Percentiles rank a stretch among this genome's conserved stretches.
Conservation (phyloP, 2,797 vertebrate species). For the Sylvilagus floridanus region DNA sequence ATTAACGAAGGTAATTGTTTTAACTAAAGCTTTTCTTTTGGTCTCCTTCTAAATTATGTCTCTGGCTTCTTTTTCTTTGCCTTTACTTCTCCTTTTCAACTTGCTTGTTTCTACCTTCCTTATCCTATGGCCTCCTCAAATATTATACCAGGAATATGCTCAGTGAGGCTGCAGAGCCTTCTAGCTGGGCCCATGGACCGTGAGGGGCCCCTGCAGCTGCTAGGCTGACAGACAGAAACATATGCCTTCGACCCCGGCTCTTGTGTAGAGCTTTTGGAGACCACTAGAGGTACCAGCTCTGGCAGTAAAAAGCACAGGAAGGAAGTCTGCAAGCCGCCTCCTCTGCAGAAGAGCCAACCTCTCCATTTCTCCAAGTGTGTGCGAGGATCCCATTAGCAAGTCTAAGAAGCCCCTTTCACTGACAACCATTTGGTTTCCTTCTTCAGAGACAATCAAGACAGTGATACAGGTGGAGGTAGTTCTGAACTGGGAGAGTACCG, state of each 20-base stretch:
- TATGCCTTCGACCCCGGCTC: neutral
- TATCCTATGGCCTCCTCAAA: neutral
- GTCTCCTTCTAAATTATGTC: conserved; percentile 15
- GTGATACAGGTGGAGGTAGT: neutral
- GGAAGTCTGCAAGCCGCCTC: neutral
- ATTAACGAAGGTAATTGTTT: conserved; percentile 22
- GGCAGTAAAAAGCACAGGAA: neutral
- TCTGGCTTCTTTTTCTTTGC: conserved; percentile 47
- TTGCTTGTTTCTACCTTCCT: conserved; percentile 23
- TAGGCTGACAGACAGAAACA: neutral
- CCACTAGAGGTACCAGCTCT: neutral
- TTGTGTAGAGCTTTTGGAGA: neutral
- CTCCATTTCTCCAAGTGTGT: neutral
- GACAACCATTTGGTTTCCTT: conserved; percentile 25
- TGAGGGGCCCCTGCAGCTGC: neutral
- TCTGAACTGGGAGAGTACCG: neutral
- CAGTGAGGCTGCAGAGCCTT: neutral
- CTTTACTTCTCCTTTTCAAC: neutral
- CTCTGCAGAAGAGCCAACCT: neutral
- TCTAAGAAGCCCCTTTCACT: neutral
- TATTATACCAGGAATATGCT: neutral
- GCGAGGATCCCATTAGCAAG: neutral
- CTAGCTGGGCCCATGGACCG: neutral
- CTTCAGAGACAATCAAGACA: neutral
- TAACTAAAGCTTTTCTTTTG: conserved; percentile 43